A percentile compares a stretch with the other conserved stretches of the same genome.
phyloP scores from a whole-genome alignment of 2,888 invertebrate genomes.

The Melinaea marsaeus region DNA sequence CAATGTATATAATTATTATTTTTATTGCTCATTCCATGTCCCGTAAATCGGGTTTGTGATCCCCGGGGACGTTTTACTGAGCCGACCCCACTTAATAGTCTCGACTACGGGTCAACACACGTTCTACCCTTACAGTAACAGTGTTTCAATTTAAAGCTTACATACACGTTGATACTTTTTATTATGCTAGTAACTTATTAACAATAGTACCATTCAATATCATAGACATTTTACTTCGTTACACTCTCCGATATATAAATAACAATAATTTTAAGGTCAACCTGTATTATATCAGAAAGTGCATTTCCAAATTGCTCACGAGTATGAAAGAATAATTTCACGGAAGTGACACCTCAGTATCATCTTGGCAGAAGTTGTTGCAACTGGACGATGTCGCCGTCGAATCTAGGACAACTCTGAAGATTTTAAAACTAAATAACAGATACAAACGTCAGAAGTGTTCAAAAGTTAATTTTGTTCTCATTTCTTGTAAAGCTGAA shows the following conservation, averaged over 20 bases:
- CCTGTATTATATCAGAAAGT: constrained; percentile 46
- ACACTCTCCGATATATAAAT: background rate
- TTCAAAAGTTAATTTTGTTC: constrained; percentile 22
- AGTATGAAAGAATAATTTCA: constrained; percentile 44
- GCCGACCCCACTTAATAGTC: constrained; percentile 68
- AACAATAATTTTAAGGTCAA: background rate
- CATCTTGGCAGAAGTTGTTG: constrained; percentile 40
- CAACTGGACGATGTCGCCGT: constrained; percentile 26
- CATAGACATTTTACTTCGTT: background rate
- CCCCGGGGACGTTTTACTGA: constrained; percentile 64
- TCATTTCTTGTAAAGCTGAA: constrained; percentile 16
- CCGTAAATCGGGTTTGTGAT: constrained; percentile 68
- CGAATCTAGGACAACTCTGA: constrained; percentile 26
- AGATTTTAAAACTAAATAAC: constrained; percentile 28
- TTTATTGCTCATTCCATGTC: constrained; percentile 72
- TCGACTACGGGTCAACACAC: constrained; percentile 30
- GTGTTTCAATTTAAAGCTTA: constrained; percentile 1
- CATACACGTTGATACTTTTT: background rate
- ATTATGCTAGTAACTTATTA: background rate
- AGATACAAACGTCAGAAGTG: constrained; percentile 24
- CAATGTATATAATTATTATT: constrained; percentile 67
- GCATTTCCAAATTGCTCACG: constrained; percentile 67
- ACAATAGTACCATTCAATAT: background rate
- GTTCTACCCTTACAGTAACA: background rate
- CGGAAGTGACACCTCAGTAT: constrained; percentile 43